These are phyloP conservation scores for Sphinx pinastri DNA, from an alignment of 2,888 invertebrate genomes.

Conservation along the genomic window DNA sequence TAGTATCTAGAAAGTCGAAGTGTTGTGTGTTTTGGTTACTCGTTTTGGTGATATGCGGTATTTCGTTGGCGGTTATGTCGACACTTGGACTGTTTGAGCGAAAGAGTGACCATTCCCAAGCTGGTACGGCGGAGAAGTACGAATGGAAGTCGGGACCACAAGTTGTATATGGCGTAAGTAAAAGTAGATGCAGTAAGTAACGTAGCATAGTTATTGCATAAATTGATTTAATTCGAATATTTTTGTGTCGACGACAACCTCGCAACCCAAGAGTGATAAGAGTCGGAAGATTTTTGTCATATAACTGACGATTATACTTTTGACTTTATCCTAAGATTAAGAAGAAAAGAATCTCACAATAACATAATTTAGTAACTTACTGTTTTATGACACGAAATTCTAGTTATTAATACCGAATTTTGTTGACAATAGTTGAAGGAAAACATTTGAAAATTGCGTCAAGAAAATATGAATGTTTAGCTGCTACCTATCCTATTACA, in stretches of 20 bases:
- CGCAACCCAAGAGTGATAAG: no score
- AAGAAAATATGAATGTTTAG: not conserved
- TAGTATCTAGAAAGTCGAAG: slow-evolving; percentile 68
- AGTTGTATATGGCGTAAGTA: slow-evolving; percentile 58
- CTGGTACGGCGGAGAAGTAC: slow-evolving; percentile 65
- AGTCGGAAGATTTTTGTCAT: no score
- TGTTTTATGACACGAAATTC: no score
- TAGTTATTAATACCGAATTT: not conserved
- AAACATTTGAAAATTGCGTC: not conserved
- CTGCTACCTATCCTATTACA: no score
- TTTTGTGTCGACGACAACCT: no score
- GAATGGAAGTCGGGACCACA: slow-evolving; percentile 53
- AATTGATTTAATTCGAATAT: no score
- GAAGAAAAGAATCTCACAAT: no score
- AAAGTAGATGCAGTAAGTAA: slow-evolving; percentile 3
- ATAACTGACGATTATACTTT: no score
- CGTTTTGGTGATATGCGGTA: slow-evolving; percentile 60
- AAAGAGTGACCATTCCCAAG: slow-evolving; percentile 47
- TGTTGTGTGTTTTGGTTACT: slow-evolving; percentile 62
- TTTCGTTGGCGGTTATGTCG: slow-evolving; percentile 64
- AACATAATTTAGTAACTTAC: no score
- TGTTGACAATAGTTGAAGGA: slow-evolving; percentile 15
- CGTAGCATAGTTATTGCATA: not conserved
- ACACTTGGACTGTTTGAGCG: slow-evolving; percentile 52
- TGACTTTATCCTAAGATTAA: no score